phyloP scores from a whole-genome alignment of 2,888 invertebrate genomes.

The Drosophila nr. perissopoda region DNA sequence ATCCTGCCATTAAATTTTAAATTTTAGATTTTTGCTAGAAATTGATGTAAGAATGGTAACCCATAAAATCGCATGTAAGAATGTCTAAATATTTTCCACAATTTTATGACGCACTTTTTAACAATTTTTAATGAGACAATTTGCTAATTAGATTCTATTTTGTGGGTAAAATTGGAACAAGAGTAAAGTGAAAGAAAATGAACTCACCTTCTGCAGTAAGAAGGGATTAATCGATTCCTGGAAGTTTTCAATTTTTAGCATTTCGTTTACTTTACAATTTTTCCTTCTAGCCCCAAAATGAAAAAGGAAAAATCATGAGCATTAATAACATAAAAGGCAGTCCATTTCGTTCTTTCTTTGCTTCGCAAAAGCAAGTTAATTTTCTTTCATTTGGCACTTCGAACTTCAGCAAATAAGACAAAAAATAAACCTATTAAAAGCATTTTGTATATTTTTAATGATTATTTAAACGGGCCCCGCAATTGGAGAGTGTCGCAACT shows the following conservation, averaged over 20 bases:
- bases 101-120: background rate
- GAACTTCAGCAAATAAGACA: background rate
- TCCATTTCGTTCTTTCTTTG: background rate
- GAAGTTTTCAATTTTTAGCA: background rate
- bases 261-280: background rate
- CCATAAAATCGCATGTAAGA: background rate
- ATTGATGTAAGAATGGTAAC: background rate
- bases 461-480: background rate
- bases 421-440: background rate
- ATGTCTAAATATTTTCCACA: background rate
- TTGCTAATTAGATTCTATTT: background rate
- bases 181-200: background rate
- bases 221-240: background rate
- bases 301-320: background rate
- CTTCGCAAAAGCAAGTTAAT: background rate
- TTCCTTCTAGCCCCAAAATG: background rate
- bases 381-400: background rate
- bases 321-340: background rate
- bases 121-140: background rate
- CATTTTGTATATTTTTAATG: background rate
- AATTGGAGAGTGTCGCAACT: background rate
- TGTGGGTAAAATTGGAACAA: background rate
- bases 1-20: background rate
- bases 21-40: background rate
- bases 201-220: background rate